Conservation (phyloP, 1,140 invertebrate genomes). For the Manduca sexta region DNA sequence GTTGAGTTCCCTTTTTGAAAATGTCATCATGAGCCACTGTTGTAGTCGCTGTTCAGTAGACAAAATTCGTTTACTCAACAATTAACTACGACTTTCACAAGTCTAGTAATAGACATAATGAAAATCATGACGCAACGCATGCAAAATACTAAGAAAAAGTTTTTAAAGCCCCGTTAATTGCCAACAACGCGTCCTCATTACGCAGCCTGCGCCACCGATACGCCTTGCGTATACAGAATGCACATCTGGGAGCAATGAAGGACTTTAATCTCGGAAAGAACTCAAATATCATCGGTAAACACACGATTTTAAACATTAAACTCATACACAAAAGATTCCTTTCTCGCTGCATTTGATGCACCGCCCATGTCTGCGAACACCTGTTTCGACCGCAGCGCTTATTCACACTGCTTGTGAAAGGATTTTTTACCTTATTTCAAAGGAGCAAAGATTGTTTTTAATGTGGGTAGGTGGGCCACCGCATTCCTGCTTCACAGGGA, state of each 20-base stretch:
- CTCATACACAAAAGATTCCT: background rate
- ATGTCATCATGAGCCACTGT: no score
- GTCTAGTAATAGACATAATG: background rate
- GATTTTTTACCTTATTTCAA: no score
- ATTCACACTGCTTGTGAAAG: slow-evolving; percentile 12
- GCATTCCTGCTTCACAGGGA: slow-evolving; percentile 63
- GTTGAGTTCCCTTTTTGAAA: no score
- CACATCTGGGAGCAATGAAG: slow-evolving; percentile 69
- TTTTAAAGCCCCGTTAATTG: slow-evolving; percentile 45
- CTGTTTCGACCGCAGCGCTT: slow-evolving; percentile 65
- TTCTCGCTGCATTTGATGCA: slow-evolving; percentile 6
- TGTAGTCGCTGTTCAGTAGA: no score
- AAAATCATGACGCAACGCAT: background rate
- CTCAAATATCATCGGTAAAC: slow-evolving; percentile 6
- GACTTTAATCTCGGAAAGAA: slow-evolving; percentile 21
- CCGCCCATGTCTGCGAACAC: slow-evolving; percentile 58
- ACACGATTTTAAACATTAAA: slow-evolving; percentile 19
- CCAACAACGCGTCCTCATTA: slow-evolving; percentile 43
- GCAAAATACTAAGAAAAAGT: slow-evolving; percentile 24
- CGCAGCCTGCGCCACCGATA: slow-evolving; percentile 41
- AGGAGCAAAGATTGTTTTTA: slow-evolving; percentile 21
- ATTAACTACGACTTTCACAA: no score
- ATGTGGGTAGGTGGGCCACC: slow-evolving; percentile 11
- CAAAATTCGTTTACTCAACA: no score
- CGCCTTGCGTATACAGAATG: slow-evolving; percentile 46